These are phyloP conservation scores for Siniperca chuatsi DNA, from an alignment of 2,113 vertebrate genomes.

Conservation along the genomic window DNA sequence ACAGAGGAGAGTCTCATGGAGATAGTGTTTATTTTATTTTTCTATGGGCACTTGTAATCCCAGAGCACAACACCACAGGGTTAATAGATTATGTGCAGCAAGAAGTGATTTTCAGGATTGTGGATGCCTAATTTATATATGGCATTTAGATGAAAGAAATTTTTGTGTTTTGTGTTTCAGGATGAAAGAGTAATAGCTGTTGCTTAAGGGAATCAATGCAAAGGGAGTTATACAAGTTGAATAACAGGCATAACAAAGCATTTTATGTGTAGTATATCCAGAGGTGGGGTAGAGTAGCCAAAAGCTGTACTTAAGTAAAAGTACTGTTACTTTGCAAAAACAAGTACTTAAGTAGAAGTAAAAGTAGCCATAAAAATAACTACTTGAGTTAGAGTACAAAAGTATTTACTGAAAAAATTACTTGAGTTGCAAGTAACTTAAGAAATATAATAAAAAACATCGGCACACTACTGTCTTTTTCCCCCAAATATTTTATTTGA, in stretches of 20 bases:
- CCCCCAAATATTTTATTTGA: too few species aligned
- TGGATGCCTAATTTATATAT: background rate
- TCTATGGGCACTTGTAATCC: background rate
- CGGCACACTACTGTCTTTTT: too few species aligned
- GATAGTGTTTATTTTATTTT: background rate
- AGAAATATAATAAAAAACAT: too few species aligned
- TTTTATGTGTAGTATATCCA: background rate
- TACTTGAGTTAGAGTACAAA: too few species aligned
- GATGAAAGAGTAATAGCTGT: background rate
- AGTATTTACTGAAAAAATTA: too few species aligned
- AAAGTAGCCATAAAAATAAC: too few species aligned
- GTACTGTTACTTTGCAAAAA: too few species aligned
- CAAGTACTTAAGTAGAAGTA: too few species aligned
- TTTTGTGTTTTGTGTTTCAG: constrained; percentile 1
- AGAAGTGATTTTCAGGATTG: background rate
- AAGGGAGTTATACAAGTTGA: background rate
- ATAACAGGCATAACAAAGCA: constrained; percentile 11
- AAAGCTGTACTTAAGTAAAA: too few species aligned
- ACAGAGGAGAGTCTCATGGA: background rate
- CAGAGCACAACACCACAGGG: background rate
- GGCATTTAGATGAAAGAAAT: constrained; percentile 21
- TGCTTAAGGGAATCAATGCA: constrained; percentile 13
- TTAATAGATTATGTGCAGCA: background rate
- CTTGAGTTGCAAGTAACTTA: too few species aligned
- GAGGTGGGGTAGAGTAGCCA: too few species aligned